Conservation (phyloP, 2,113 vertebrate genomes). For the Plecotus auritus region DNA sequence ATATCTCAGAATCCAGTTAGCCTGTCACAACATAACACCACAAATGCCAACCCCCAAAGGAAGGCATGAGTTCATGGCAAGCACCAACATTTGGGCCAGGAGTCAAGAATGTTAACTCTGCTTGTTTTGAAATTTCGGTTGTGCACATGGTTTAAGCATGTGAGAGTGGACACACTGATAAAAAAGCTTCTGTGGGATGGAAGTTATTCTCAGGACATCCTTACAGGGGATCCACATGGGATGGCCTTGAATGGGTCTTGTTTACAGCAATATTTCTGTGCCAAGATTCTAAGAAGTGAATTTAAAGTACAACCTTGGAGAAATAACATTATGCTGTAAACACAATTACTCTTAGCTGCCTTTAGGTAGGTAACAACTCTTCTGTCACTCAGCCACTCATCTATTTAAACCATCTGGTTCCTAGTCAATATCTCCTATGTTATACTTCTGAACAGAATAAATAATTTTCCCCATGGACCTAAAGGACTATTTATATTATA, state of each 20-base stretch:
- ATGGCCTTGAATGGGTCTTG: background rate
- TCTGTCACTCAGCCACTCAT: background rate
- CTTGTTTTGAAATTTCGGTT: slow-evolving; percentile 63
- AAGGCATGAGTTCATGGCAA: slow-evolving; percentile 50
- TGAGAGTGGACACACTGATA: slow-evolving; percentile 17
- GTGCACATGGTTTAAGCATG: background rate
- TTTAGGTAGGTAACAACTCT: background rate
- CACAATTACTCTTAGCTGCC: background rate
- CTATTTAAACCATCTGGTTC: background rate
- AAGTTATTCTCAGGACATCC: background rate
- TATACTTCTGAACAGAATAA: background rate
- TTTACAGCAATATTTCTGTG: background rate
- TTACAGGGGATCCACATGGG: slow-evolving; percentile 5
- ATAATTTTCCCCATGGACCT: background rate
- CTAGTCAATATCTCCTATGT: background rate
- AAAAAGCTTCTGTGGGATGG: slow-evolving; percentile 42
- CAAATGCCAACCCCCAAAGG: slow-evolving; percentile 13
- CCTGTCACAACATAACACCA: background rate
- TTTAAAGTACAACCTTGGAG: background rate
- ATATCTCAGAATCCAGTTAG: background rate
- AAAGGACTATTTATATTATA: background rate
- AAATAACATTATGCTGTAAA: background rate
- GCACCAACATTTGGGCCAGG: slow-evolving; percentile 57
- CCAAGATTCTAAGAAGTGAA: background rate
- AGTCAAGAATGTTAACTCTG: slow-evolving; percentile 58